These are phyloP conservation scores for Latrodectus hesperus DNA, from an alignment of 2,888 invertebrate genomes.

Conservation along the genomic window DNA sequence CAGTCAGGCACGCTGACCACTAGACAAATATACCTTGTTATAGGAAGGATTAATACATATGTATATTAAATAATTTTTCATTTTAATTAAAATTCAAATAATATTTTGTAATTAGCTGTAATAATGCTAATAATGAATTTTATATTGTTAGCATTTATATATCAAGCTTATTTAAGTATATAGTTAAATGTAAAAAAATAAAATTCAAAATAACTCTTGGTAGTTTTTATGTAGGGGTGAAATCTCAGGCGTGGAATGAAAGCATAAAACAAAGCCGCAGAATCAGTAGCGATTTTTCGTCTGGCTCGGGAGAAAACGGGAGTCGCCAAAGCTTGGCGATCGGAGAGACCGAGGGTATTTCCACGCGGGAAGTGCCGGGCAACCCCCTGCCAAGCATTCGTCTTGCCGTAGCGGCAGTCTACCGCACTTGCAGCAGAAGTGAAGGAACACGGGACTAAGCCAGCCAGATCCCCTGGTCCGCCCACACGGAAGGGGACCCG, in stretches of 20 bases:
- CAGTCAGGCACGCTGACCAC: too few relatives aligned
- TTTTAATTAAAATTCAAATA: too few relatives aligned
- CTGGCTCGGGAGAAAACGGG: not conserved
- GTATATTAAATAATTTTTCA: too few relatives aligned
- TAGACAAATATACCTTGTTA: too few relatives aligned
- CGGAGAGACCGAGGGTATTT: not conserved
- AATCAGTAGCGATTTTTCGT: not conserved
- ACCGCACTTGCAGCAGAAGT: slow-evolving; percentile 49
- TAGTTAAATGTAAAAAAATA: too few relatives aligned
- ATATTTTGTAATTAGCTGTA: too few relatives aligned
- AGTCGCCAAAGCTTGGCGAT: slow-evolving; percentile 24
- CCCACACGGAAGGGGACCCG: slow-evolving; percentile 29
- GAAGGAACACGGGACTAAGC: slow-evolving; percentile 29
- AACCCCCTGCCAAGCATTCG: slow-evolving; percentile 8
- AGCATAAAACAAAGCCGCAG: not conserved
- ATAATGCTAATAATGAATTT: too few relatives aligned
- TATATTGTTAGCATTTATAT: too few relatives aligned
- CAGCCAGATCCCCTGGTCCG: slow-evolving; percentile 31
- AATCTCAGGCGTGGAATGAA: not conserved
- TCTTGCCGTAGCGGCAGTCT: slow-evolving; percentile 13
- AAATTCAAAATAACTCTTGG: too few relatives aligned
- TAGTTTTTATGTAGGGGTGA: too few relatives aligned
- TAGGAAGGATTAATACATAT: too few relatives aligned
- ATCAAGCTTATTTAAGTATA: too few relatives aligned
- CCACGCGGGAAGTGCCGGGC: not conserved